Percentiles rank a stretch among this genome's conserved stretches.
These are phyloP conservation scores for Chrysolina haemoptera DNA, from an alignment of 2,888 invertebrate genomes.

Conservation along the genomic window DNA sequence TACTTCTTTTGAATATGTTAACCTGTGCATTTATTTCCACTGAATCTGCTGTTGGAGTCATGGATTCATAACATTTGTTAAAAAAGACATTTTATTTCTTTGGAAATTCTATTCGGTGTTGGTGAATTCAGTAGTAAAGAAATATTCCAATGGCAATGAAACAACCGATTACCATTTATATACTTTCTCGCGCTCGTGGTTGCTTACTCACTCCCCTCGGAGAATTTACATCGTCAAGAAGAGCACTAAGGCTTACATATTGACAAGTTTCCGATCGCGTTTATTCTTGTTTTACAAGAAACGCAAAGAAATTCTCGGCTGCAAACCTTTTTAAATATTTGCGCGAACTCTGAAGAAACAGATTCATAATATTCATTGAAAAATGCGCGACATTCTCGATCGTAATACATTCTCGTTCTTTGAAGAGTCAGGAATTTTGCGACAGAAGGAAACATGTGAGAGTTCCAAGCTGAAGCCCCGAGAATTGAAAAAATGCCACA, in stretches of 20 bases:
- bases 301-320: conserved; percentile 14
- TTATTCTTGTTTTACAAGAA: conserved; percentile 20
- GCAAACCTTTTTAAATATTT: conserved; percentile 21
- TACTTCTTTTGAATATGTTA: too few relatives aligned
- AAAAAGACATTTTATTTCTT: too few relatives aligned
- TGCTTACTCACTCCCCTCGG: neutral
- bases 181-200: neutral
- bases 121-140: too few relatives aligned
- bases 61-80: too few relatives aligned
- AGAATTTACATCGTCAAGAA: conserved; percentile 14
- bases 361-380: conserved; percentile 18
- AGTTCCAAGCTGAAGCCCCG: conserved; percentile 11
- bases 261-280: conserved; percentile 22
- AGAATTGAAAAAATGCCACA: neutral
- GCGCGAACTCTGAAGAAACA: conserved; percentile 14
- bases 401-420: conserved; percentile 15
- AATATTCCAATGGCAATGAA: too few relatives aligned
- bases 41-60: too few relatives aligned
- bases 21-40: too few relatives aligned
- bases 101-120: too few relatives aligned
- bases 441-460: conserved; percentile 18
- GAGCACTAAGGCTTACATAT: conserved; percentile 21
- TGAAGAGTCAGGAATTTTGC: conserved; percentile 14
- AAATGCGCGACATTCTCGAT: conserved; percentile 22
- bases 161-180: too few relatives aligned